Evolutionary conservation across 2,888 invertebrate genomes (phyloP).

Genomic region (Synanthedon vespiformis): DNA sequence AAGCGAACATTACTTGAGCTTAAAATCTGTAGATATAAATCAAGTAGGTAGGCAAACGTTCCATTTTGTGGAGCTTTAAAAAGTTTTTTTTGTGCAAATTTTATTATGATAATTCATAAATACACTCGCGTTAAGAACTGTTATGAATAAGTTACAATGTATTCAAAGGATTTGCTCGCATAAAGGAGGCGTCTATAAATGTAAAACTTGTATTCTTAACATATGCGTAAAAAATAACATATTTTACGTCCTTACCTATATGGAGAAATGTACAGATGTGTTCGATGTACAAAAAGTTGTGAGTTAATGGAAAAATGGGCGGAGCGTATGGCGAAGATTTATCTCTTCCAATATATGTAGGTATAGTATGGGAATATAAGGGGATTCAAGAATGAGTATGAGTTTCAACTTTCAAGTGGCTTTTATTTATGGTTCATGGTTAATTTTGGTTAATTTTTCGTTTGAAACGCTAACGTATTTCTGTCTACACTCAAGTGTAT

Average conservation of each 20-base stretch:
- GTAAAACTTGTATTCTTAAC: neutral
- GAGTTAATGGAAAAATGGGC: conserved; percentile 35
- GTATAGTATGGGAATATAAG: conserved; percentile 41
- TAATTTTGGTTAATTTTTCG: conserved; percentile 27
- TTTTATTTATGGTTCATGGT: conserved; percentile 50
- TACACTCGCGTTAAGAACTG: conserved; percentile 33
- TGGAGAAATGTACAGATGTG: neutral
- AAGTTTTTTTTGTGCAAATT: conserved; percentile 36
- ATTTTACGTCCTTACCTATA: neutral
- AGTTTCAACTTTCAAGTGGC: conserved; percentile 34
- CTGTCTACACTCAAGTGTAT: no score
- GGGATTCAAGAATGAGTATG: conserved; percentile 23
- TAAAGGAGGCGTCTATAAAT: neutral
- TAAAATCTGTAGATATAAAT: conserved; percentile 55
- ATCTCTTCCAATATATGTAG: conserved; percentile 44
- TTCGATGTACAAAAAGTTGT: neutral
- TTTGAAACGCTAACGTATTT: no score
- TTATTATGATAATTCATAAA: conserved; percentile 46
- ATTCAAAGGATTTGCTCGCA: conserved; percentile 3
- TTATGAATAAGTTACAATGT: conserved; percentile 37
- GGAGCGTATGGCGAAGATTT: conserved; percentile 54
- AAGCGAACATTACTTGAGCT: conserved; percentile 40
- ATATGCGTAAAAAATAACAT: neutral
- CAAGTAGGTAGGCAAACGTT: conserved; percentile 25
- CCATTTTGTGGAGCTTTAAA: conserved; percentile 40